A percentile compares a stretch with the other conserved stretches of the same genome.
Evolutionary conservation across 1,140 invertebrate species (phyloP).

Genomic region (Globodera ellingtonae): DNA sequence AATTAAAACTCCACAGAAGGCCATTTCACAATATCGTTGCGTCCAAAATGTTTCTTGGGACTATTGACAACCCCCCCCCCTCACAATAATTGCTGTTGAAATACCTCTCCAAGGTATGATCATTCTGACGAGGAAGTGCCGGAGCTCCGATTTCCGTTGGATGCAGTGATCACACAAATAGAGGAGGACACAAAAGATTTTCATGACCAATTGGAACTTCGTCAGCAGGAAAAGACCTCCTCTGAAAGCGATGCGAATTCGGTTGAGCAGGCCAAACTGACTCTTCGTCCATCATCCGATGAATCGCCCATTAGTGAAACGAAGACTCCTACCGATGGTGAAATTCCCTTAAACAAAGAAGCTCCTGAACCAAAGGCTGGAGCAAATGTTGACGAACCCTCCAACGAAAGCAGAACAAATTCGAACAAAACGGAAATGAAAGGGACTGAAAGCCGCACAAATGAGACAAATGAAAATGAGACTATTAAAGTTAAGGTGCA

Average conservation of each 20-base stretch:
- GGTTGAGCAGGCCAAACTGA: background rate
- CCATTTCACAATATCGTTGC: background rate
- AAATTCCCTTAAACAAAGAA: no score
- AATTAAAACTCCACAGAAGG: background rate
- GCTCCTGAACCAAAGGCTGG: no score
- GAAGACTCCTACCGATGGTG: background rate
- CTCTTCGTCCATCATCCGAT: background rate
- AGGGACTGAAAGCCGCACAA: background rate
- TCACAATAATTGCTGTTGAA: background rate
- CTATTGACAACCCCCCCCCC: background rate
- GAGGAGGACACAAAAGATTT: conserved; percentile 3
- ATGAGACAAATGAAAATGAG: background rate
- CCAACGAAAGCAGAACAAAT: background rate
- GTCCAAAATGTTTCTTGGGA: background rate
- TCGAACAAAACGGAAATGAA: background rate
- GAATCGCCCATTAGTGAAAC: background rate
- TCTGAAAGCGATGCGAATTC: background rate
- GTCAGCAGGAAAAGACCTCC: background rate
- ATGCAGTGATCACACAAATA: conserved; percentile 5
- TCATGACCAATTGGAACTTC: background rate
- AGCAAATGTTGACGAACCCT: background rate
- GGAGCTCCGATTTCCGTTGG: conserved; percentile 6
- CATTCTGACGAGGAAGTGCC: background rate
- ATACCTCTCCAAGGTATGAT: background rate
- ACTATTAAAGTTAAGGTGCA: background rate